These are phyloP conservation scores for Rhabdomys pumilio DNA, from an alignment of 2,797 vertebrate genomes.

Conservation along the genomic window DNA sequence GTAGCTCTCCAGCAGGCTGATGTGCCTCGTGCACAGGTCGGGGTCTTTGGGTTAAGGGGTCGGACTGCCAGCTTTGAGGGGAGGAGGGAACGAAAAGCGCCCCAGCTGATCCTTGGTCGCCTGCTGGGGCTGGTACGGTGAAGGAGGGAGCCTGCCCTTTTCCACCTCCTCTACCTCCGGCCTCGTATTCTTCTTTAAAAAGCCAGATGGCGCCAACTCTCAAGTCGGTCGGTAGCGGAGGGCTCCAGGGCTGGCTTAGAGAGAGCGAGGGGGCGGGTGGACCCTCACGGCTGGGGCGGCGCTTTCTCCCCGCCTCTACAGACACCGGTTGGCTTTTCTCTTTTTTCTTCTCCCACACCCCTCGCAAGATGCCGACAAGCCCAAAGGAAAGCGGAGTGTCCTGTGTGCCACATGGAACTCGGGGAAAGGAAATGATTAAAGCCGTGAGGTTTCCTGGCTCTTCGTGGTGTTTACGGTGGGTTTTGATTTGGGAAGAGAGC, in stretches of 20 bases:
- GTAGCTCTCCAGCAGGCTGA: neutral
- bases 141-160: rapidly evolving
- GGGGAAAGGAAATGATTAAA: constrained; percentile 77
- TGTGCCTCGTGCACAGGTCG: neutral
- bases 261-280: neutral
- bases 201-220: constrained; percentile 80
- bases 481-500: constrained; percentile 71
- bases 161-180: neutral
- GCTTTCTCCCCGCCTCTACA: neutral
- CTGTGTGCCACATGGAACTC: constrained; percentile 74
- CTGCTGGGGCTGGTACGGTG: rapidly evolving
- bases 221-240: neutral
- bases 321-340: neutral
- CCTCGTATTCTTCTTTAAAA: constrained; percentile 60
- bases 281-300: neutral
- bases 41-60: neutral
- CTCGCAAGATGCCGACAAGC: constrained; percentile 44
- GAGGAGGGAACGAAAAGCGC: neutral
- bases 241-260: neutral
- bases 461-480: constrained; percentile 64
- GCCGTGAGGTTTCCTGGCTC: constrained; percentile 71
- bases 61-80: neutral
- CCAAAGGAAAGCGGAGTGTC: constrained; percentile 49
- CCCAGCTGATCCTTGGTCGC: rapidly evolving
- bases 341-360: neutral